Conservation (phyloP, 2,113 vertebrate genomes). For the Prunella fulvescens region DNA sequence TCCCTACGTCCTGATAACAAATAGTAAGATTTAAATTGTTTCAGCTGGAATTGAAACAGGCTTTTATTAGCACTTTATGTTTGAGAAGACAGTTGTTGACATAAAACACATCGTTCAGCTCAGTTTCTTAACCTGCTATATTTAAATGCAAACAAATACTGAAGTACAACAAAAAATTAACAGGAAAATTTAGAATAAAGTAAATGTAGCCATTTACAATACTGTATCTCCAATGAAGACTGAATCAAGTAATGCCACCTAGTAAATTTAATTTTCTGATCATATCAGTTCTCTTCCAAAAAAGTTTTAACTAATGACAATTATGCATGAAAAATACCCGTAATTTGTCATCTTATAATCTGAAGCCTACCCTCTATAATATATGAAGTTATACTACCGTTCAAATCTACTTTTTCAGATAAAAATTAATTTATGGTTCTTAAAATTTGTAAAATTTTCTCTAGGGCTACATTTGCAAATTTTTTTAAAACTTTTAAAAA, state of each 20-base stretch:
- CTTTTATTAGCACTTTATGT: neutral
- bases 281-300: neutral
- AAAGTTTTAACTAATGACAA: neutral
- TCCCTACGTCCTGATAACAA: slow-evolving; percentile 87
- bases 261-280: neutral
- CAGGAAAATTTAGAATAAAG: neutral
- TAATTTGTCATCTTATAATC: neutral
- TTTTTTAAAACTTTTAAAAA: neutral
- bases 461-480: neutral
- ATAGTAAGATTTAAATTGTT: neutral
- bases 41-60: neutral
- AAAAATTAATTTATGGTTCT: neutral
- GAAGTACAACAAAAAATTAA: neutral
- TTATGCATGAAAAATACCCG: neutral
- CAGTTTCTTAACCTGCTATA: neutral
- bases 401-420: neutral
- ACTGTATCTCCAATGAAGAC: neutral
- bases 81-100: neutral
- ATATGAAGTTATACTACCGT: neutral
- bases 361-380: neutral
- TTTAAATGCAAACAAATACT: neutral
- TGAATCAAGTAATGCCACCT: neutral
- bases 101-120: neutral
- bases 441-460: neutral
- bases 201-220: neutral